phyloP scores from a whole-genome alignment of 1,140 invertebrate species.

The Tetramorium simillimum region DNA sequence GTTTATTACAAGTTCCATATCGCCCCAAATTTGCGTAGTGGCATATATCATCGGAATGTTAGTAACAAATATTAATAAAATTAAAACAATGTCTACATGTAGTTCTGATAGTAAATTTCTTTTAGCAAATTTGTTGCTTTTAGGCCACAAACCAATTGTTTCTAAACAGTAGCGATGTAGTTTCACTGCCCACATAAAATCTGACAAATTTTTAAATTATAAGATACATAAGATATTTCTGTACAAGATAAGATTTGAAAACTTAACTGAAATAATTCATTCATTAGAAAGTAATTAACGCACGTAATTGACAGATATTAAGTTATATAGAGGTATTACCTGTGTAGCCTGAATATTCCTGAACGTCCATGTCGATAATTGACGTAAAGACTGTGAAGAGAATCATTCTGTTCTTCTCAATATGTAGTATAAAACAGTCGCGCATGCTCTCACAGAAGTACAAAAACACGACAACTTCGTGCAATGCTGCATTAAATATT shows the following conservation, averaged over 20 bases:
- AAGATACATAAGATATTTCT: too few species aligned
- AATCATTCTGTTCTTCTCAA: not conserved
- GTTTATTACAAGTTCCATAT: not conserved
- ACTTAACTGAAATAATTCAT: not conserved
- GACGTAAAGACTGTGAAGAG: not conserved
- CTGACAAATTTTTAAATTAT: not conserved
- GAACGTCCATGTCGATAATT: too few species aligned
- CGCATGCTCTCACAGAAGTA: not conserved
- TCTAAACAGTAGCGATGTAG: slow-evolving; percentile 20
- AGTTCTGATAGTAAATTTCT: not conserved
- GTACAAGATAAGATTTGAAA: not conserved
- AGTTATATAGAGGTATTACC: too few species aligned
- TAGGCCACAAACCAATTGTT: slow-evolving; percentile 21
- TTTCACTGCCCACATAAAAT: slow-evolving; percentile 53
- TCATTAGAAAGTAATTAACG: not conserved
- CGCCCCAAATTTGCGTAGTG: not conserved
- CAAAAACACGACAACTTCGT: not conserved
- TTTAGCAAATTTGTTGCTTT: not conserved
- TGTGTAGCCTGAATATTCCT: too few species aligned
- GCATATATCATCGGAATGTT: not conserved
- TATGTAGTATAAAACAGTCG: not conserved
- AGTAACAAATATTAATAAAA: not conserved
- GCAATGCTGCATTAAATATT: slow-evolving; percentile 16
- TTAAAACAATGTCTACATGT: not conserved
- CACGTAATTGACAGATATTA: not conserved